A percentile compares a stretch with the other conserved stretches of the same genome.
Conservation (phyloP, 2,797 vertebrate species). For the Natrix natrix region DNA sequence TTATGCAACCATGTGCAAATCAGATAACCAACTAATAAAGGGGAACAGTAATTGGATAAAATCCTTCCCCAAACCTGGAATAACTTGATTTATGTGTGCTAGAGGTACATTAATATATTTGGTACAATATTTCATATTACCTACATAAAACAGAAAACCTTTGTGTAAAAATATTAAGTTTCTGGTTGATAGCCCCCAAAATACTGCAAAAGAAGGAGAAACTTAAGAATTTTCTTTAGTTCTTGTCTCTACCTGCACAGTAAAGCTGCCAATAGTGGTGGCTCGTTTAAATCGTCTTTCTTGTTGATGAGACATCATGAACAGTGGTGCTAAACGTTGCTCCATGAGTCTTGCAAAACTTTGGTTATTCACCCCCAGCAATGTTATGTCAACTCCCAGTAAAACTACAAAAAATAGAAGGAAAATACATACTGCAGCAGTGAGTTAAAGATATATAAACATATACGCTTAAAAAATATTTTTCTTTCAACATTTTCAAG, state of each 20-base stretch:
- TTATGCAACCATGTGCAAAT: background rate
- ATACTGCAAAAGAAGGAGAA: background rate
- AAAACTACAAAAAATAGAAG: conserved; percentile 79
- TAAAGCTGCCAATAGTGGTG: conserved; percentile 89
- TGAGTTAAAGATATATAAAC: background rate
- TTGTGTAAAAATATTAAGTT: background rate
- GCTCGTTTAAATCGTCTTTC: conserved; percentile 86
- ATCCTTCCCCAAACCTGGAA: background rate
- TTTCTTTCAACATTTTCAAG: background rate
- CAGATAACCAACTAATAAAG: background rate
- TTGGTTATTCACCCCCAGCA: conserved; percentile 90
- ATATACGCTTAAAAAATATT: rapidly evolving
- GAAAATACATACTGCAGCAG: conserved; percentile 20
- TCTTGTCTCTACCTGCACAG: conserved; percentile 83
- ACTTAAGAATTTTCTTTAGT: background rate
- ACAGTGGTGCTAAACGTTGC: conserved; percentile 89
- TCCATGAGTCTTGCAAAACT: conserved; percentile 97
- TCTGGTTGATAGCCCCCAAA: background rate
- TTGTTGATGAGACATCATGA: conserved; percentile 89
- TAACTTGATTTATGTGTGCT: background rate
- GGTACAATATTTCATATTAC: background rate
- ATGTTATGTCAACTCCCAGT: conserved; percentile 89
- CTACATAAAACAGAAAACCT: background rate
- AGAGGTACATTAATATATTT: background rate
- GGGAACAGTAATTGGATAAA: background rate